Base-by-base conservation (phyloP, 2,888 invertebrate genomes). In the Epinotia bilunana region DNA sequence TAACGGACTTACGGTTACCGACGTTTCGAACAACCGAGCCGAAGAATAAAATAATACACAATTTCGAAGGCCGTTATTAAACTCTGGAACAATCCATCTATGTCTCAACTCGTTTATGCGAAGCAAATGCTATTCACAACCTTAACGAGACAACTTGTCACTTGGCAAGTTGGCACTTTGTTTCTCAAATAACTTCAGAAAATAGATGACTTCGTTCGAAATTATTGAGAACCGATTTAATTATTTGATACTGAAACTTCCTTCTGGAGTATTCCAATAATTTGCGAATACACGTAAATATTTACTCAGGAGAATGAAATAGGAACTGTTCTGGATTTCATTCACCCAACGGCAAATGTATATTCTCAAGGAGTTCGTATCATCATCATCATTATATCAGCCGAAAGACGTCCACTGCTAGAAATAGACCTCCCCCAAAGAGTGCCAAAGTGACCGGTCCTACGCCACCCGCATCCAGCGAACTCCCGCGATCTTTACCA, bases 101-200 rank as follows among this genome's bases (percentile, higher is more conserved):
- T 57, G 68, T 46, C 62, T 61, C 73, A 69, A 72, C 49, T 63
- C 69, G 74, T 74, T 70, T 70, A 49, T 74, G 64, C 70, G 0
- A 18, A 70, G 70, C 60, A 64, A 74, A 70, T 70, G 68, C 49
- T 43, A 70, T 74, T 64, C 64, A 18, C 70, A 49, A 60, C 60
- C 23, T 64, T 74, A 74, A 74, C 63, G 70, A 70, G 74, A 64
- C 63, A 70, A 70, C 70, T 74, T 70, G 70, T 70, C 64, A 64
- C 60, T 64, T 33, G 33, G 63, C 57, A 68, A 64, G 53, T 64
- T 33, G 33, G 63, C 57, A 68, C 43, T 74, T 64, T 60, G 73
- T 69, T 49, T 53, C 16, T 6, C 33, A 53, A 73, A 71, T 53
- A 55, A 69, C 57, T 74, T 33, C 20, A 33, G 20, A 57, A 28